A percentile compares a stretch with the other conserved stretches of the same genome.
phyloP scores from a whole-genome alignment of 2,888 invertebrate genomes.

The Eupithecia subfuscata region DNA sequence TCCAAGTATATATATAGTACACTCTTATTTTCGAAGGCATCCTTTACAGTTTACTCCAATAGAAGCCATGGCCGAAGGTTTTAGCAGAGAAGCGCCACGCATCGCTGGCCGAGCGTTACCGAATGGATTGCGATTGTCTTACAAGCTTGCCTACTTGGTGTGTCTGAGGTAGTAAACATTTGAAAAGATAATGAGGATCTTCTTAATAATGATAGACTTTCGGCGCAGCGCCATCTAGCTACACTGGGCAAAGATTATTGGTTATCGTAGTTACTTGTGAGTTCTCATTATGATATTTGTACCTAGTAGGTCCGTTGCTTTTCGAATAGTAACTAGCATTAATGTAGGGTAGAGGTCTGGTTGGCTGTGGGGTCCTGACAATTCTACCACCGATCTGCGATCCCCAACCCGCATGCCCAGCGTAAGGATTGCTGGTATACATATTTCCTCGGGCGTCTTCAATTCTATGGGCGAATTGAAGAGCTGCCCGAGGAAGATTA shows the following conservation, averaged over 20 bases:
- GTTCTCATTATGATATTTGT: too few species aligned
- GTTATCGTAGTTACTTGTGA: not conserved
- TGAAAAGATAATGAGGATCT: constrained; percentile 15
- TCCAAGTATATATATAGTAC: constrained; percentile 3
- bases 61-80: constrained; percentile 54
- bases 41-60: constrained; percentile 31
- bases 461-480: too few species aligned
- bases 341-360: too few species aligned
- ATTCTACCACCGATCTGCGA: too few species aligned
- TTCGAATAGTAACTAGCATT: too few species aligned
- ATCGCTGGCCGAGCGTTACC: constrained; percentile 73
- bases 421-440: too few species aligned
- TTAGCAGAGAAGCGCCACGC: constrained; percentile 64
- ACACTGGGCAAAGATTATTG: not conserved
- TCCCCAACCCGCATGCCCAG: too few species aligned
- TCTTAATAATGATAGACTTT: not conserved
- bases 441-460: too few species aligned
- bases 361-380: too few species aligned
- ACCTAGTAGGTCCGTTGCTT: too few species aligned
- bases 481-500: too few species aligned
- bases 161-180: constrained; percentile 28
- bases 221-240: not conserved
- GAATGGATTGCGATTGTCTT: constrained; percentile 48
- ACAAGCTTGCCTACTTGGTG: constrained; percentile 16
- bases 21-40: constrained; percentile 25